Percentiles rank a stretch among this genome's conserved stretches.
These are phyloP conservation scores for Periplaneta americana DNA, from an alignment of 1,140 invertebrate genomes.

Conservation along the genomic window DNA sequence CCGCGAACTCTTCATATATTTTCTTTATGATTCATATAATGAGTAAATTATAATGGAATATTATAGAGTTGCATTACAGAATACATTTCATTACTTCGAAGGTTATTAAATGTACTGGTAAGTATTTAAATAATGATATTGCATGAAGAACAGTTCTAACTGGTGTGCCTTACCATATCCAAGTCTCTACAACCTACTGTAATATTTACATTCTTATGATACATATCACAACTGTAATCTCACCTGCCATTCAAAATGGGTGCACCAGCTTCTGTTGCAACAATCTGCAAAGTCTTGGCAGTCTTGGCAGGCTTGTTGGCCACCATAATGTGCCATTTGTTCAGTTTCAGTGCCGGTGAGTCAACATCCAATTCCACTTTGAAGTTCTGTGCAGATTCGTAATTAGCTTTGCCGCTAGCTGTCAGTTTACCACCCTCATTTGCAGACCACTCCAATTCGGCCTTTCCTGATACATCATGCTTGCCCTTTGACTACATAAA, in stretches of 20 bases:
- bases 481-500: neutral
- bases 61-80: no score
- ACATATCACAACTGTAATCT: no score
- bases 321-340: constrained; percentile 58
- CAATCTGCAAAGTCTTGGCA: constrained; percentile 54
- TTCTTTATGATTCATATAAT: no score
- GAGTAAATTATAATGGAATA: no score
- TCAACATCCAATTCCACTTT: constrained; percentile 53
- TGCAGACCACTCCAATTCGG: neutral
- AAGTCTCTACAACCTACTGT: no score
- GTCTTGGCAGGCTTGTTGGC: constrained; percentile 51
- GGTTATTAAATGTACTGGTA: no score
- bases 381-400: neutral
- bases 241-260: constrained; percentile 62
- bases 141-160: no score
- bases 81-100: no score
- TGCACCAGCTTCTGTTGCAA: constrained; percentile 53
- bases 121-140: no score
- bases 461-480: neutral
- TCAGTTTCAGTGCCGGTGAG: constrained; percentile 54
- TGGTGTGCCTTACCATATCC: no score
- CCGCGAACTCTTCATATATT: no score
- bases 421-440: neutral
- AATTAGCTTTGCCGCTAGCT: neutral
- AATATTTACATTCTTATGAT: no score